A percentile compares a stretch with the other conserved stretches of the same genome.
Conservation (phyloP, 2,113 vertebrate genomes). For the Phyllopteryx taeniolatus region DNA sequence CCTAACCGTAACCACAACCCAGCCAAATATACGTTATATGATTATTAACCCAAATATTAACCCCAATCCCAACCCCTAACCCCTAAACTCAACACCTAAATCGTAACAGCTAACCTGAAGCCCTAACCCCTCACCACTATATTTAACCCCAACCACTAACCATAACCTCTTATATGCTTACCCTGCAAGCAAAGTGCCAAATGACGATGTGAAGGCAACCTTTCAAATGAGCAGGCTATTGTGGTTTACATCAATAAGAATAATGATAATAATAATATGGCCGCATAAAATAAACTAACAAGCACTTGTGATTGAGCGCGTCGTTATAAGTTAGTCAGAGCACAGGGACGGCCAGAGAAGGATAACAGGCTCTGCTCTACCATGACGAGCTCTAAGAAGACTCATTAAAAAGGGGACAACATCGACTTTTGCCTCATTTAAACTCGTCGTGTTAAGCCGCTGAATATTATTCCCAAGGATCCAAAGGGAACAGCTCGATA, state of each 20-base stretch:
- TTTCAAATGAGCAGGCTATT: background rate
- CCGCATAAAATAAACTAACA: background rate
- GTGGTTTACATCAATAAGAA: background rate
- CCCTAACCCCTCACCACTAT: too few species aligned
- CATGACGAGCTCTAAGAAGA: slow-evolving; percentile 25
- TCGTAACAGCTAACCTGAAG: too few species aligned
- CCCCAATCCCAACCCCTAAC: too few species aligned
- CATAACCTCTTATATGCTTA: too few species aligned
- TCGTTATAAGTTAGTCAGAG: slow-evolving; percentile 34
- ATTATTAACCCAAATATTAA: too few species aligned
- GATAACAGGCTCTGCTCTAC: slow-evolving; percentile 38
- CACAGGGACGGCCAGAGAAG: slow-evolving; percentile 11
- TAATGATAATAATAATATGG: background rate
- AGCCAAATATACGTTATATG: too few species aligned
- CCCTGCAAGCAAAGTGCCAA: background rate
- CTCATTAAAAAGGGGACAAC: slow-evolving; percentile 37
- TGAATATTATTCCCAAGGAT: slow-evolving; percentile 67
- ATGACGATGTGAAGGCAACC: background rate
- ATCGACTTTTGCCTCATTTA: slow-evolving; percentile 32
- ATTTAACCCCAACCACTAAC: background rate
- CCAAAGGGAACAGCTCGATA: slow-evolving; percentile 61
- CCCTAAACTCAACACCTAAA: too few species aligned
- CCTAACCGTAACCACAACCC: too few species aligned
- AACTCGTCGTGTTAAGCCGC: slow-evolving; percentile 49
- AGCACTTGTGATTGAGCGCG: slow-evolving; percentile 36